Percentiles rank a stretch among this genome's conserved stretches.
Evolutionary conservation across 2,888 invertebrate species (phyloP).

Genomic region (Mythimna albipuncta): DNA sequence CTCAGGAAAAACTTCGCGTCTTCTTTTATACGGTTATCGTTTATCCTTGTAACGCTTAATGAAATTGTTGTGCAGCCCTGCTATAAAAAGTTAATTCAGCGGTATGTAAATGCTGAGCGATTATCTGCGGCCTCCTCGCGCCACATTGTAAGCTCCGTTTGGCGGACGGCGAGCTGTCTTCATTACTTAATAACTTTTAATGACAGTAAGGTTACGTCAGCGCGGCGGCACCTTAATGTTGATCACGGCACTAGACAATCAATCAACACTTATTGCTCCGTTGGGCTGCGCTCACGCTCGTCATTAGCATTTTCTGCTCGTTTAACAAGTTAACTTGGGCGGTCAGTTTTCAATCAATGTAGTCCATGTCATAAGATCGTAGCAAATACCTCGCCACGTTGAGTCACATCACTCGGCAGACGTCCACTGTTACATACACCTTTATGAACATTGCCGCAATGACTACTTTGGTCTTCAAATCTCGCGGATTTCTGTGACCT

Average conservation of each 20-base stretch:
- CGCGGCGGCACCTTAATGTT: background rate
- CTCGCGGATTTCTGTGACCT: background rate
- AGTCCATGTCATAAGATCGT: background rate
- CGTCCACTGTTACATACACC: too few species aligned
- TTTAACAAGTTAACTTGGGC: slow-evolving; percentile 2
- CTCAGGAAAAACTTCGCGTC: background rate
- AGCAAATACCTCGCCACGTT: background rate
- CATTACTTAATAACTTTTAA: slow-evolving; percentile 9
- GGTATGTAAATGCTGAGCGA: slow-evolving; percentile 17
- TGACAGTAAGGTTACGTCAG: background rate
- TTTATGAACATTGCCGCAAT: too few species aligned
- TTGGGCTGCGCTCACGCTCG: background rate
- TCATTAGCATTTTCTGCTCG: slow-evolving; percentile 2
- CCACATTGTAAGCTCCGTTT: background rate
- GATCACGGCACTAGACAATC: background rate
- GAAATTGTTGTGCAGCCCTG: background rate
- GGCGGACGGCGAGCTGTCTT: slow-evolving; percentile 1
- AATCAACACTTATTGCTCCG: slow-evolving; percentile 8
- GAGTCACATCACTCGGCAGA: too few species aligned
- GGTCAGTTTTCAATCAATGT: background rate
- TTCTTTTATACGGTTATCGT: background rate
- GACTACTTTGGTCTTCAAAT: too few species aligned
- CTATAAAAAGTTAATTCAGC: background rate
- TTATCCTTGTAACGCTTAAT: slow-evolving; percentile 8
- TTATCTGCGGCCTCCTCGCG: slow-evolving; percentile 15